Percentiles rank a stretch among this genome's conserved stretches.
phyloP scores from a whole-genome alignment of 1,140 invertebrate species.

The Aphidius ervi region DNA sequence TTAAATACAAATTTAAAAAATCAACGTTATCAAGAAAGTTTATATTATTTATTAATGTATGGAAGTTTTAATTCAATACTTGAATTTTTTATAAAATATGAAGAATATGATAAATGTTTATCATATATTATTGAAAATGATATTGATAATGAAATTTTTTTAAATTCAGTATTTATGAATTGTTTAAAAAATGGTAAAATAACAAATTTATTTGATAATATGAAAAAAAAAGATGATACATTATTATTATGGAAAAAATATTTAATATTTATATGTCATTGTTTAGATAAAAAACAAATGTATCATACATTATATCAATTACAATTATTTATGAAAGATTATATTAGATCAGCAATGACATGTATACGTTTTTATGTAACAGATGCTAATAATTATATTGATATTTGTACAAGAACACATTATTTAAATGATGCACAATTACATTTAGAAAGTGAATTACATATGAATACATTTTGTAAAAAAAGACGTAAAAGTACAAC shows the following conservation, averaged over 20 bases:
- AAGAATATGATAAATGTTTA: conserved; percentile 59
- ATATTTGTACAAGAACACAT: conserved; percentile 53
- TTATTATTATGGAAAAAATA: conserved; percentile 65
- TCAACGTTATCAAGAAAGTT: conserved; percentile 65
- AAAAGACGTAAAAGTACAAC: conserved; percentile 37
- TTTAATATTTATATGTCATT: conserved; percentile 62
- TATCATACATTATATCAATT: conserved; percentile 66
- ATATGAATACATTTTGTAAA: conserved; percentile 37
- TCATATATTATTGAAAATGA: conserved; percentile 62
- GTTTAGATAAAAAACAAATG: conserved; percentile 61
- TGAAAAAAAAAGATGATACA: conserved; percentile 60
- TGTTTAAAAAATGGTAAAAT: conserved; percentile 62
- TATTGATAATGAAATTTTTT: conserved; percentile 64
- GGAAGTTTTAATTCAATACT: conserved; percentile 66
- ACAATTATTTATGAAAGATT: conserved; percentile 65
- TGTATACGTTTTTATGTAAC: conserved; percentile 67
- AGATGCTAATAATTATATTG: conserved; percentile 54
- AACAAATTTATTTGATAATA: conserved; percentile 57
- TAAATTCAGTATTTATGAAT: conserved; percentile 64
- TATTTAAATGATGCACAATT: conserved; percentile 60
- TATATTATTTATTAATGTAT: conserved; percentile 69
- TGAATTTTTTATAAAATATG: conserved; percentile 65
- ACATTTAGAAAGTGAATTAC: conserved; percentile 58
- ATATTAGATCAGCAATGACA: conserved; percentile 68
- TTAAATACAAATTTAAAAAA: conserved; percentile 23